Percentiles rank a stretch among this genome's conserved stretches.
Conservation (phyloP, 2,113 vertebrate species). For the Anarhynchus alexandrinus region DNA sequence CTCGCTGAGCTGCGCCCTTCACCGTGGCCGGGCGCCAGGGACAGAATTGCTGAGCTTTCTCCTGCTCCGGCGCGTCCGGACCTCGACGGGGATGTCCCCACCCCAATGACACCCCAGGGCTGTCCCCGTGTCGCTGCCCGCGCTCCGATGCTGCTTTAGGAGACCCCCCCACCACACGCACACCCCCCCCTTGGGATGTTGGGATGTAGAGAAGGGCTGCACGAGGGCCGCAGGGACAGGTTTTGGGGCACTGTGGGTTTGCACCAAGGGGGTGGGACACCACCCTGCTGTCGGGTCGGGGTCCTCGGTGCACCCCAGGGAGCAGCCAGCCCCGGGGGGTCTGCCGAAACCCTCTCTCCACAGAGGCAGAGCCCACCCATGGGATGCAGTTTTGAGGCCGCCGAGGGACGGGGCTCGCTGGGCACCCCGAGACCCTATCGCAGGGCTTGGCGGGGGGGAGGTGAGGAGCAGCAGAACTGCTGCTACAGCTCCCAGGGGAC, state of each 20-base stretch:
- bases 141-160: neutral
- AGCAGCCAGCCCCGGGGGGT: neutral
- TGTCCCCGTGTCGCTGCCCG: neutral
- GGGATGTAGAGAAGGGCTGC: neutral
- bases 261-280: neutral
- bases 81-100: neutral
- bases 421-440: rapidly evolving
- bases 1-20: neutral
- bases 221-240: rapidly evolving
- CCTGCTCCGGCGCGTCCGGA: neutral
- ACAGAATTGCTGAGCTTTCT: conserved; percentile 16
- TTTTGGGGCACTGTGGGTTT: neutral
- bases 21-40: neutral
- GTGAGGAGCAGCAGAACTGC: rapidly evolving
- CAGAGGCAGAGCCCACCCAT: neutral
- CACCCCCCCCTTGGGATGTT: too few species aligned
- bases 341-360: rapidly evolving
- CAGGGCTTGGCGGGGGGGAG: neutral
- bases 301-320: rapidly evolving
- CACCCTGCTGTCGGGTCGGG: rapidly evolving
- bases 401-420: rapidly evolving
- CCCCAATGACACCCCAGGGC: neutral
- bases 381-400: neutral
- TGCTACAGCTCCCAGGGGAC: neutral
- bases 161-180: too few species aligned